Percentiles rank a stretch among this genome's conserved stretches.
Evolutionary conservation across 2,113 vertebrate genomes (phyloP).

Genomic region (Elephantulus edwardii): DNA sequence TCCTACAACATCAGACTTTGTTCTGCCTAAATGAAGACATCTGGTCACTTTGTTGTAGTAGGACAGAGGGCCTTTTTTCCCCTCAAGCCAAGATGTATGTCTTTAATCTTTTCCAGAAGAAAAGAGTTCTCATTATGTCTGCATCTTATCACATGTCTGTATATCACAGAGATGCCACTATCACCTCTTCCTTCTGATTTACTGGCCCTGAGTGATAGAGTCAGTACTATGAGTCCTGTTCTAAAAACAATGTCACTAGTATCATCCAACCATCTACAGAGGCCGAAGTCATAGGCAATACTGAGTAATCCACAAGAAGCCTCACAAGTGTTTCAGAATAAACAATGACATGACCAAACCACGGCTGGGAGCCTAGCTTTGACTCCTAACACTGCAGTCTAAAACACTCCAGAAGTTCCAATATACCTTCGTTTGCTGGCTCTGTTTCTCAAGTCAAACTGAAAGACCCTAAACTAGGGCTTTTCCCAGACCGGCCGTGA

Average conservation of each 20-base stretch:
- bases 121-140: slow-evolving; percentile 73
- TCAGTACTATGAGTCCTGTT: slow-evolving; percentile 62
- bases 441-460: slow-evolving; percentile 21
- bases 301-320: not conserved
- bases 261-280: slow-evolving; percentile 50
- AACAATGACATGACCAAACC: not conserved
- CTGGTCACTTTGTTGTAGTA: slow-evolving; percentile 73
- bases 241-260: slow-evolving; percentile 67
- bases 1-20: slow-evolving; percentile 47
- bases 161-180: slow-evolving; percentile 74
- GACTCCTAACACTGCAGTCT: not conserved
- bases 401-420: not conserved
- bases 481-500: too few relatives aligned
- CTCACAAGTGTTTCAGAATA: not conserved
- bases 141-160: slow-evolving; percentile 71
- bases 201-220: slow-evolving; percentile 68
- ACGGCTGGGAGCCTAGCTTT: not conserved
- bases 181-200: slow-evolving; percentile 79
- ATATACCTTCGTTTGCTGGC: not conserved
- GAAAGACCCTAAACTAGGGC: too few relatives aligned
- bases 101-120: slow-evolving; percentile 83
- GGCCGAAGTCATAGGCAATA: not conserved
- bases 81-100: slow-evolving; percentile 71
- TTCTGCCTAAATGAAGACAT: slow-evolving; percentile 75
- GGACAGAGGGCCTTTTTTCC: slow-evolving; percentile 81